These are phyloP conservation scores for Nasonovia ribisnigri DNA, from an alignment of 2,888 invertebrate genomes.

Conservation along the genomic window DNA sequence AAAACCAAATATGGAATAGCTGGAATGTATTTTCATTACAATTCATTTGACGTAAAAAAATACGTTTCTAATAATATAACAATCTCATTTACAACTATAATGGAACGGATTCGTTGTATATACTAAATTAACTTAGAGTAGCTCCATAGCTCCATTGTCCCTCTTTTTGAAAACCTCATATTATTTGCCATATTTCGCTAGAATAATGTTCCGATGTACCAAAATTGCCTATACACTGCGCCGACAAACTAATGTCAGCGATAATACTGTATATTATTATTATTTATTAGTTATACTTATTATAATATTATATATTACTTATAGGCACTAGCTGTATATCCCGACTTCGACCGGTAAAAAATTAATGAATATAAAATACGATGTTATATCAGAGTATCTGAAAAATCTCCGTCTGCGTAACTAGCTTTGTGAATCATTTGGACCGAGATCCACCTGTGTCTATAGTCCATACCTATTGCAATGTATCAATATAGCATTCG, in stretches of 20 bases:
- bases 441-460: background rate
- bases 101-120: too few relatives aligned
- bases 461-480: too few relatives aligned
- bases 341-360: background rate
- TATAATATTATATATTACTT: background rate
- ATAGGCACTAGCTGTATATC: background rate
- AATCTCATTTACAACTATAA: too few relatives aligned
- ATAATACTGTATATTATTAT: background rate
- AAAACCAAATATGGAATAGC: background rate
- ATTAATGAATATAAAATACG: background rate
- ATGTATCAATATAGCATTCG: background rate
- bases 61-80: background rate
- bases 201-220: background rate
- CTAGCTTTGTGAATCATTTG: background rate
- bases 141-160: background rate
- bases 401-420: background rate
- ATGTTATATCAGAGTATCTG: background rate
- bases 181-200: background rate
- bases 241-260: background rate
- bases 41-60: background rate
- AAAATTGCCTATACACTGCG: background rate
- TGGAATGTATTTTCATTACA: background rate
- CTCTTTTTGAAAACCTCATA: background rate
- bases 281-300: too few relatives aligned
- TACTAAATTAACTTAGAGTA: too few relatives aligned